These are phyloP conservation scores for Bothrops jararaca DNA, from an alignment of 2,113 vertebrate species.

Conservation along the genomic window DNA sequence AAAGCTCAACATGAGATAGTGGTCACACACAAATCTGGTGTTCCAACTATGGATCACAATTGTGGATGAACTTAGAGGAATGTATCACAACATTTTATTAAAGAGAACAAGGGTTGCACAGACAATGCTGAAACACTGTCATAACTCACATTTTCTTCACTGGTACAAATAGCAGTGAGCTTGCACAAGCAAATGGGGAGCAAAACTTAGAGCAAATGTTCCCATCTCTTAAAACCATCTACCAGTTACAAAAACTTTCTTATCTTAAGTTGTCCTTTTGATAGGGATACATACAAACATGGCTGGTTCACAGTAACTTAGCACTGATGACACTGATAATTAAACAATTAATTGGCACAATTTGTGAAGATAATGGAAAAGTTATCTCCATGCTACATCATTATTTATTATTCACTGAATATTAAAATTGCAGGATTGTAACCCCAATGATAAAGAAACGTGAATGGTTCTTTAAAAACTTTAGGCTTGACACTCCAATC, in stretches of 20 bases:
- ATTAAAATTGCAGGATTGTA: not conserved
- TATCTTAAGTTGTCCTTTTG: not conserved
- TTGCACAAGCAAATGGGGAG: not conserved
- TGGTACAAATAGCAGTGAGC: not conserved
- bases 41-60: not conserved
- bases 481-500: not conserved
- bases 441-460: not conserved
- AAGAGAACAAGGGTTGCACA: not conserved
- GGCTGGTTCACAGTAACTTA: not conserved
- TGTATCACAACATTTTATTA: not conserved
- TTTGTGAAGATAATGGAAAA: not conserved
- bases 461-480: not conserved
- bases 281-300: not conserved
- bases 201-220: not conserved
- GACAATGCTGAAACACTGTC: not conserved
- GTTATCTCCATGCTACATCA: not conserved
- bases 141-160: not conserved
- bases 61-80: not conserved
- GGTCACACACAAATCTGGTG: not conserved
- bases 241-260: not conserved
- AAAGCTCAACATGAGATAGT: no score
- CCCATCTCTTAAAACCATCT: not conserved
- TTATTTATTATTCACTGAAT: not conserved
- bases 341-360: not conserved
- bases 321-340: not conserved